These are phyloP conservation scores for Istiophorus platypterus DNA, from an alignment of 2,113 vertebrate genomes.

Conservation along the genomic window DNA sequence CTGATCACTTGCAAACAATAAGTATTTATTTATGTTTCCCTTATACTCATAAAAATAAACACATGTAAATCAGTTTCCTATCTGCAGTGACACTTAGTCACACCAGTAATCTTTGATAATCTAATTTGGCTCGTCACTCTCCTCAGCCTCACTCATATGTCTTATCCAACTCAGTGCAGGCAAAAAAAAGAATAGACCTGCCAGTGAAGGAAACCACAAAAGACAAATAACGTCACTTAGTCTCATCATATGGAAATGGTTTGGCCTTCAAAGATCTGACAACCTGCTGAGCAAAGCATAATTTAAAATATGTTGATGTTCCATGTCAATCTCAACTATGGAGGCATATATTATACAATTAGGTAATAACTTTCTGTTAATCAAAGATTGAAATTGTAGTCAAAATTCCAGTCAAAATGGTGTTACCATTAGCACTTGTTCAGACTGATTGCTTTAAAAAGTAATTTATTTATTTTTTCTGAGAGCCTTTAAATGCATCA, in stretches of 20 bases:
- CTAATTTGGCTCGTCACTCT: constrained; percentile 38
- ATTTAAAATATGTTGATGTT: neutral
- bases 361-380: neutral
- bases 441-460: no score
- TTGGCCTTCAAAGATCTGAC: neutral
- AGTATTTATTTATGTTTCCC: neutral
- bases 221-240: neutral
- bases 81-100: neutral
- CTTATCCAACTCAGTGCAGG: constrained; percentile 1
- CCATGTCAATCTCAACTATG: no score
- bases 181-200: neutral
- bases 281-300: neutral
- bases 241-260: constrained; percentile 10
- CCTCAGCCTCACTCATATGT: neutral
- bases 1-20: neutral
- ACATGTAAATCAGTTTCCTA: constrained; percentile 13
- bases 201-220: neutral
- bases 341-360: neutral
- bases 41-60: neutral
- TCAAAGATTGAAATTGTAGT: neutral
- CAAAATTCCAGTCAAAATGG: no score
- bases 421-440: no score
- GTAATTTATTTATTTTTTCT: no score
- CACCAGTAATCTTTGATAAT: constrained; percentile 39
- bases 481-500: no score